phyloP scores from a whole-genome alignment of 2,888 invertebrate species.

The Nomada flava region DNA sequence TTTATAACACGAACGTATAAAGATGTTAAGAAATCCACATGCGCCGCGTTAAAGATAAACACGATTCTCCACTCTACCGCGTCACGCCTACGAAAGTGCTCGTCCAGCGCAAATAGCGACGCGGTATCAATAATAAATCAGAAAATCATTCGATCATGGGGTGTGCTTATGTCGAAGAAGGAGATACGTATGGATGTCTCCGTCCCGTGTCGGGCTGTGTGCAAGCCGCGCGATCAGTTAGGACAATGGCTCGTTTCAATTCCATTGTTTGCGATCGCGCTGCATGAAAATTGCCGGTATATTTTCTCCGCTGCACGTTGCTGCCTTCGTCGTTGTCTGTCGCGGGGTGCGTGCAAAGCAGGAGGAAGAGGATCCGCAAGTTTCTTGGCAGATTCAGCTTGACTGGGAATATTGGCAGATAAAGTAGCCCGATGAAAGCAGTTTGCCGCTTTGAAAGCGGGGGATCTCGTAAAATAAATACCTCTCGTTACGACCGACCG shows the following conservation, averaged over 20 bases:
- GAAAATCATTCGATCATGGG: conserved; percentile 31
- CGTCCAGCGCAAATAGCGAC: conserved; percentile 47
- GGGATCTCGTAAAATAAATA: conserved; percentile 58
- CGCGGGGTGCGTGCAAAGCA: background rate
- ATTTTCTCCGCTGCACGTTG: conserved; percentile 7
- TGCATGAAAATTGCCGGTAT: conserved; percentile 42
- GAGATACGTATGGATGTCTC: conserved; percentile 42
- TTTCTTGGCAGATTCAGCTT: conserved; percentile 43
- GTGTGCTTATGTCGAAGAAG: conserved; percentile 45
- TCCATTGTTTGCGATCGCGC: conserved; percentile 39
- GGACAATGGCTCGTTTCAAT: conserved; percentile 43
- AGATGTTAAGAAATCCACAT: conserved; percentile 45
- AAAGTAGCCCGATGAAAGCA: conserved; percentile 55
- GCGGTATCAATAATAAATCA: conserved; percentile 68
- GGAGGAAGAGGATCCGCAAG: background rate
- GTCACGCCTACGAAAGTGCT: conserved; percentile 42
- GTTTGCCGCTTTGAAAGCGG: conserved; percentile 40
- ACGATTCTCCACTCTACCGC: conserved; percentile 18
- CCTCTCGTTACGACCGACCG: conserved; percentile 52
- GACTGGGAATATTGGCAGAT: conserved; percentile 51
- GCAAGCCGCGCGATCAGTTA: conserved; percentile 8
- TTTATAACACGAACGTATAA: too few species aligned
- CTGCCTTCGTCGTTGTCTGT: background rate
- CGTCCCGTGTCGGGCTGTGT: background rate
- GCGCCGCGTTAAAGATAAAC: conserved; percentile 65